Evolutionary conservation across 37 sponge, comb jelly and placozoan genomes (phyloP), one percentile per base, ranked within the genome.

Genomic region (Chondrosia reniformis): DNA sequence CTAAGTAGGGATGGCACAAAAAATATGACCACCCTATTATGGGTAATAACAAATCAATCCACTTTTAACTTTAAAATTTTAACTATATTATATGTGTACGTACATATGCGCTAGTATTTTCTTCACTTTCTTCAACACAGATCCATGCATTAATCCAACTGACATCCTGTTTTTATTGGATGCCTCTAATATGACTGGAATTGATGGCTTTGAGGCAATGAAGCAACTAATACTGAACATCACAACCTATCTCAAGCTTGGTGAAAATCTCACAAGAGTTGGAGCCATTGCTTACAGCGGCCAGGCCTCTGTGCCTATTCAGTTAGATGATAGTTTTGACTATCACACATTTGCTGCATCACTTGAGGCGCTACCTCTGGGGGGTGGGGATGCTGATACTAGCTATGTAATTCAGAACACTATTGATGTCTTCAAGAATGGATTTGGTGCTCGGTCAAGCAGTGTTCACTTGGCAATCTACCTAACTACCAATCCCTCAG

Each of bases 101-200:
- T 64, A 33, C 66, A 36, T 64, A 64, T 15, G 9, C 7, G 27
- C 27, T 8, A 61, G 27, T 22, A 12, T 12, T 61, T 22, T 22
- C 13, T 24, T 28, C 63, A 61, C 63, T 64, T 64, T 33, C 36
- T 33, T 33, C 4, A 27, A 4, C 66, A 38, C 72, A 69, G 72
- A 69, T 40, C 72, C 72, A 1, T 69, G 72, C 21, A 41, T 44
- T 38, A 31, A 69, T 25, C 36, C 72, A 21, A 1, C 41, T 21
- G 72, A 69, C 72, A 69, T 69, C n/a, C 17, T 69, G 10, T 69
- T 69, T 44, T 44, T 69, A 5, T 17, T 69, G 38, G 72, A 69
- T 69, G 72, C 43, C n/a, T 69, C 72, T 25, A 69, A 25, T 44
- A 69, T 24, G 22, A 44, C 42, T 40, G n/a, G 37, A 69, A 17